Conservation (phyloP, 2,113 vertebrate genomes). For the Peromyscus californicus region DNA sequence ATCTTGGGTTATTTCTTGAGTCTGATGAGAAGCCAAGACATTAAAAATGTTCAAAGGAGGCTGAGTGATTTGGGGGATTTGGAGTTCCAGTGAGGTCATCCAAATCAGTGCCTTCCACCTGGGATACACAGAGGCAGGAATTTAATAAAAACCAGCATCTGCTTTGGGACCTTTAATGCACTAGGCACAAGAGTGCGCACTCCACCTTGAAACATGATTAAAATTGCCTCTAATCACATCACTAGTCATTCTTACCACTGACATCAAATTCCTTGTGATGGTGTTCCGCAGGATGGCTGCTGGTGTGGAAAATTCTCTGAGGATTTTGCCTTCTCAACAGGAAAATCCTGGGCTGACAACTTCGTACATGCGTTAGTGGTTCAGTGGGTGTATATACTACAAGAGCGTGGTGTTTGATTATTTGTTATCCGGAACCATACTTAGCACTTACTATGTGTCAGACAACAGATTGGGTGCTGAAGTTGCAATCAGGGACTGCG, state of each 20-base stretch:
- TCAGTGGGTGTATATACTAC: neutral
- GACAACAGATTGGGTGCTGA: neutral
- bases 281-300: neutral
- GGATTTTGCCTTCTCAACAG: neutral
- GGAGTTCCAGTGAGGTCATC: fast-evolving
- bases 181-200: neutral
- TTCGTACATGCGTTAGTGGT: neutral
- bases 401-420: neutral
- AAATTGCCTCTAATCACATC: neutral
- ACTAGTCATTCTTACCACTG: neutral
- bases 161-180: neutral
- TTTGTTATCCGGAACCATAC: neutral
- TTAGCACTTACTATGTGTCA: neutral
- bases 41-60: neutral
- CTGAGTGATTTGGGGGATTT: neutral
- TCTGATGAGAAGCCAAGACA: neutral
- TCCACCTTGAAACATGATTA: neutral
- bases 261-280: neutral
- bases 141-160: constrained; percentile 31
- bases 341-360: neutral
- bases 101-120: neutral
- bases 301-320: neutral
- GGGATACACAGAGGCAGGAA: neutral
- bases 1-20: neutral
- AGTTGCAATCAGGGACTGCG: neutral